Percentiles rank a stretch among this genome's conserved stretches.
Evolutionary conservation across 2,888 invertebrate species (phyloP).

Genomic region (Volucella zonaria): DNA sequence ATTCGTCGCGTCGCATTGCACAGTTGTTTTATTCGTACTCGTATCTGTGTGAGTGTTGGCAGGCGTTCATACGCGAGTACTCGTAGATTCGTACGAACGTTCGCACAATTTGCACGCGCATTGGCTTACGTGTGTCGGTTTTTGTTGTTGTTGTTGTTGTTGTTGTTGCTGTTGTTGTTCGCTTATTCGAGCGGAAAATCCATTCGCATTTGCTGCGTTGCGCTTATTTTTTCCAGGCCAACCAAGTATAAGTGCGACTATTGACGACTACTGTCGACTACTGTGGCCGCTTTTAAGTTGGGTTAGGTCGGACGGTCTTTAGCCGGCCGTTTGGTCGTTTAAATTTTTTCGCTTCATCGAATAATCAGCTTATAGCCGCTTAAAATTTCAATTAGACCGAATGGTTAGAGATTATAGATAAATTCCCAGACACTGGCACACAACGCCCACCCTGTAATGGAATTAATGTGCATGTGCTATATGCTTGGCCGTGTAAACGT

Average conservation of each 20-base stretch:
- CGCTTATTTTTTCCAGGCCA: neutral
- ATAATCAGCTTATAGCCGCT: conserved; percentile 26
- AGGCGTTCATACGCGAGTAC: too few relatives aligned
- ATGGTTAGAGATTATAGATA: conserved; percentile 18
- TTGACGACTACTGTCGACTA: too few relatives aligned
- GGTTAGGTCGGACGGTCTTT: neutral
- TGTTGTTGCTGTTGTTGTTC: neutral
- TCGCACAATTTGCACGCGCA: conserved; percentile 32
- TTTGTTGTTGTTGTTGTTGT: too few relatives aligned
- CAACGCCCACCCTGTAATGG: conserved; percentile 6
- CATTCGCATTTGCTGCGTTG: conserved; percentile 17
- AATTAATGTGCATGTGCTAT: neutral
- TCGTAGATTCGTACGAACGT: neutral
- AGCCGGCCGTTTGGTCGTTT: neutral
- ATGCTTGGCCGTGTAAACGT: neutral
- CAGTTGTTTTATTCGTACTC: neutral
- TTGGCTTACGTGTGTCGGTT: neutral
- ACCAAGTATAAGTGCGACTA: neutral
- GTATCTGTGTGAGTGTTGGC: too few relatives aligned
- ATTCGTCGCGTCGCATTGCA: neutral
- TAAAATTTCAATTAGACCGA: conserved; percentile 36
- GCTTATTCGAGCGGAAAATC: conserved; percentile 55
- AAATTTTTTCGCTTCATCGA: neutral
- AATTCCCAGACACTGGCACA: neutral
- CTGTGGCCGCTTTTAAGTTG: neutral